Evolutionary conservation across 2,888 invertebrate genomes (phyloP), one percentile per base, ranked within the genome.

Genomic region (Augochlorella aurata): DNA sequence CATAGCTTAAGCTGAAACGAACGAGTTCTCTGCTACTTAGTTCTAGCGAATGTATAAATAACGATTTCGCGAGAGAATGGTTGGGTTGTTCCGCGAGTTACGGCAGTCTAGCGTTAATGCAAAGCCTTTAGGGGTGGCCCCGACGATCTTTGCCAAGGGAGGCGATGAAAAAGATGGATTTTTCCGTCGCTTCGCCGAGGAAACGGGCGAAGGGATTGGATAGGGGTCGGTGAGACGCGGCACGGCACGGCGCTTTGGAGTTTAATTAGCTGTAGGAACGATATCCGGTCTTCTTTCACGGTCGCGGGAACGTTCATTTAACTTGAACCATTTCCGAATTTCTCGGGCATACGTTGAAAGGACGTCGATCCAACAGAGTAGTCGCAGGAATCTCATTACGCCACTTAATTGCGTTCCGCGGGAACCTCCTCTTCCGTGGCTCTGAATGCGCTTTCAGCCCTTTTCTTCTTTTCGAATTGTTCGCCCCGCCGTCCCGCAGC

Each of bases 281-380:
- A 81, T 73, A 78, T 87, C 71, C 83, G 82, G 86, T 86, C 79
- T 84, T 85, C 85, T 79, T 86, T 85, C 68, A n/a, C 29, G 72
- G 10, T 44, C 69, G 66, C 74, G 65, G 77, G 85, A 89, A 90
- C 86, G 87, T 87, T 86, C 87, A 88, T 90, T 90, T 89, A 89
- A 88, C 86, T 90, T 84, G 77, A 85, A 82, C 82, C 85, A 85
- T 89, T 90, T 86, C 79, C 80, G 81, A 90, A 90, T 87, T 88
- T 87, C 85, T 75, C 84, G 71, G 21, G 69, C 77, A 65, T 79
- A 71, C 79, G 77, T 67, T 79, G 86, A 79, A 79, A 82, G 85
- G 79, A 72, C 74, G 72, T 70, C 76, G 81, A 84, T 81, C 68
- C 72, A 21, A 44, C 61, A 38, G 73, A 58, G 58, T 54, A 66